These are phyloP conservation scores for Poeciliopsis turneri DNA, from an alignment of 2,797 vertebrate species.

Conservation along the genomic window DNA sequence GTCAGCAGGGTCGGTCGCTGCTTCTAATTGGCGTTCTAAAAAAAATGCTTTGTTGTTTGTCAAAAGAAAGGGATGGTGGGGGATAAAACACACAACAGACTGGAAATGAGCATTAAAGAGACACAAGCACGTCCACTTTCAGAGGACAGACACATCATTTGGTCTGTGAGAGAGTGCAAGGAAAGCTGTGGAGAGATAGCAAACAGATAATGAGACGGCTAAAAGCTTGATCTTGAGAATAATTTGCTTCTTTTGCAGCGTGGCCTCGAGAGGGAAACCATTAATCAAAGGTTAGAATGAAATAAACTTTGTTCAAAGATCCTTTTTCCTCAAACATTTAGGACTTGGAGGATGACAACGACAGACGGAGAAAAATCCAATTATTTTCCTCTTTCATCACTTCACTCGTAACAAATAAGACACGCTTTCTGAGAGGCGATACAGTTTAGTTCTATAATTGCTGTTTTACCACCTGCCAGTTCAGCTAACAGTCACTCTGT, in stretches of 20 bases:
- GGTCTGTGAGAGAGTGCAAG: slow-evolving; percentile 11
- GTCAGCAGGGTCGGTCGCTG: slow-evolving; percentile 19
- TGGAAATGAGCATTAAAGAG: slow-evolving; percentile 44
- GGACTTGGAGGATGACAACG: slow-evolving; percentile 57
- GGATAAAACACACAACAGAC: slow-evolving; percentile 35
- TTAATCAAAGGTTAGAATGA: slow-evolving; percentile 76
- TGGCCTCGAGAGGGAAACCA: slow-evolving; percentile 59
- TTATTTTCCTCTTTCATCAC: slow-evolving; percentile 76
- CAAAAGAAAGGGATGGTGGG: neutral
- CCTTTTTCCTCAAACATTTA: slow-evolving; percentile 65
- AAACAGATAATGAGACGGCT: slow-evolving; percentile 72
- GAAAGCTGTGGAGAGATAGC: slow-evolving; percentile 48
- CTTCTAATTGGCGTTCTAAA: slow-evolving; percentile 46
- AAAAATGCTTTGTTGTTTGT: slow-evolving; percentile 27
- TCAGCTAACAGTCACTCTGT: slow-evolving; percentile 60
- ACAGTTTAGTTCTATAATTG: slow-evolving; percentile 77
- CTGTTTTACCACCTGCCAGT: slow-evolving; percentile 76
- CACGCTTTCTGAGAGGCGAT: slow-evolving; percentile 68
- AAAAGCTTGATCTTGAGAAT: slow-evolving; percentile 73
- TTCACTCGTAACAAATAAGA: slow-evolving; percentile 72
- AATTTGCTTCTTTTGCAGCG: slow-evolving; percentile 66
- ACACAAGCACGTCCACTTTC: slow-evolving; percentile 28
- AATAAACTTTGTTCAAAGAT: slow-evolving; percentile 78
- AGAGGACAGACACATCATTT: slow-evolving; percentile 47
- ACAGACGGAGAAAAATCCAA: slow-evolving; percentile 66